Evolutionary conservation across 2,113 vertebrate genomes (phyloP).

Genomic region (Gulo gulo): DNA sequence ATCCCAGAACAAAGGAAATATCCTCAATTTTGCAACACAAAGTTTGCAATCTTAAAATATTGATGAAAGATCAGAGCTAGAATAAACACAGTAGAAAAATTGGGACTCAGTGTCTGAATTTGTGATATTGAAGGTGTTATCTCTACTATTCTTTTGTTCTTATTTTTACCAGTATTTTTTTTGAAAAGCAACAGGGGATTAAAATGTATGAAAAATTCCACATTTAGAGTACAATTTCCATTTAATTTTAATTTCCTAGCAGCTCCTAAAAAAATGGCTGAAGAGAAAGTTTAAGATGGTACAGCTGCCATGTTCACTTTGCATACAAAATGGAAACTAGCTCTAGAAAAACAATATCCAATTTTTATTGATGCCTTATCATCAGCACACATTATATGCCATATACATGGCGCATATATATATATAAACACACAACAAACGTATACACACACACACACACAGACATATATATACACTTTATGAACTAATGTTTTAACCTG

Average conservation of each 20-base stretch:
- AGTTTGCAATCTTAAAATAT: not conserved
- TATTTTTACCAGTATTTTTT: not conserved
- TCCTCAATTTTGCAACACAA: not conserved
- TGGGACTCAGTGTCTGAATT: not conserved
- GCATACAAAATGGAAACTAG: not conserved
- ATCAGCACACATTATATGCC: not conserved
- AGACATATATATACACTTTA: not conserved
- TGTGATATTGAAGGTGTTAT: not conserved
- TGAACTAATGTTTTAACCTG: not conserved
- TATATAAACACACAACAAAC: not conserved
- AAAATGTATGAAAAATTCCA: not conserved
- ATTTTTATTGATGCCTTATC: not conserved
- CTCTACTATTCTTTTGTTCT: not conserved
- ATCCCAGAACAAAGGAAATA: not conserved
- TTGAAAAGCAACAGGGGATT: not conserved
- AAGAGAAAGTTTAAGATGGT: not conserved
- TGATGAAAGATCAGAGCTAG: not conserved
- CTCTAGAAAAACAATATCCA: not conserved
- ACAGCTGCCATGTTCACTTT: not conserved
- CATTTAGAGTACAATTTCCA: conserved; percentile 7
- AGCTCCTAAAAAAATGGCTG: not conserved
- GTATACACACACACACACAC: not conserved
- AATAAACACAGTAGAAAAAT: not conserved
- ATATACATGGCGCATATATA: not conserved
- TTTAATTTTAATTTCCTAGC: conserved; percentile 29